These are phyloP conservation scores for Esox masquinongy DNA, from an alignment of 2,797 vertebrate species.

Conservation along the genomic window DNA sequence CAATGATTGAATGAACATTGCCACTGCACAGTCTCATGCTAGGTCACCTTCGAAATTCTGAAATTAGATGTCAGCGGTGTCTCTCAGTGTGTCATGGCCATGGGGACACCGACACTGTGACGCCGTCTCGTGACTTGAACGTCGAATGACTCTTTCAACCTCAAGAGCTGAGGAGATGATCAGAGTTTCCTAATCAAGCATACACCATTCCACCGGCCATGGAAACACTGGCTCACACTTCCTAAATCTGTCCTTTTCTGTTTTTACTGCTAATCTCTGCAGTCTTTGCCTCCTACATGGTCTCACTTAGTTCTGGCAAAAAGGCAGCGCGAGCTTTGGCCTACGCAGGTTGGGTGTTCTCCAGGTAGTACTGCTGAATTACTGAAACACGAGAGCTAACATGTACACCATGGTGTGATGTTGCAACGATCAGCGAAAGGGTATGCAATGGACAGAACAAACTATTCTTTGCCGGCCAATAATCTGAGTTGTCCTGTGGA, in stretches of 20 bases:
- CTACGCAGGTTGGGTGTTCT: neutral
- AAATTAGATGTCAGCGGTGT: neutral
- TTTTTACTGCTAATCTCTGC: slow-evolving; percentile 1
- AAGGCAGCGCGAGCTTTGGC: neutral
- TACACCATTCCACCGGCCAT: neutral
- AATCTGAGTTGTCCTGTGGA: neutral
- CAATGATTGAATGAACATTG: too few relatives aligned
- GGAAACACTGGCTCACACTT: neutral
- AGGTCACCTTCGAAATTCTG: neutral
- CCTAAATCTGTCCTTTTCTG: neutral
- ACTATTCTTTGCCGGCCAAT: neutral
- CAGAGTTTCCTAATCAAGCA: neutral
- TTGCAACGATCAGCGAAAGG: neutral
- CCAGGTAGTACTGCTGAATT: neutral
- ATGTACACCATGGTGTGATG: neutral
- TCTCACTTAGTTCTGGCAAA: neutral
- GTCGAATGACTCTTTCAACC: neutral
- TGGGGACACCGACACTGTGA: neutral
- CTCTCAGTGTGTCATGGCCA: neutral
- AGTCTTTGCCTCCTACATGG: neutral
- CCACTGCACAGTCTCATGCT: neutral
- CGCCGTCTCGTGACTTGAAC: neutral
- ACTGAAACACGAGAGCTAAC: neutral
- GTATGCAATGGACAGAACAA: neutral
- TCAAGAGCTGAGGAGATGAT: neutral